phyloP scores from a whole-genome alignment of 2,888 invertebrate genomes.

The Unio delphinus region DNA sequence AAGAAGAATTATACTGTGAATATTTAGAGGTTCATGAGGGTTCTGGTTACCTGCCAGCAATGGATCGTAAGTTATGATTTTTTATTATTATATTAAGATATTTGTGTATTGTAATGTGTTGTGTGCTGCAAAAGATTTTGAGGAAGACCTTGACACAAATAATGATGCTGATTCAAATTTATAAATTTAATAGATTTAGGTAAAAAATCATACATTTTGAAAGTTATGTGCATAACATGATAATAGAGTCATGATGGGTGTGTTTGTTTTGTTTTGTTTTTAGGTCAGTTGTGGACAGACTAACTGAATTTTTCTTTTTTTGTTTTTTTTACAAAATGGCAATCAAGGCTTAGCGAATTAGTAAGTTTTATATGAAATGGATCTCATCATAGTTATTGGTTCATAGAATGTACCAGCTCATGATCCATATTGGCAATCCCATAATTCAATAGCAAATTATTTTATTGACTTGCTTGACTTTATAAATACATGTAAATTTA shows the following conservation, averaged over 20 bases:
- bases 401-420: no score
- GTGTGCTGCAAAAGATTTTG: background rate
- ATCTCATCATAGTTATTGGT: no score
- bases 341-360: background rate
- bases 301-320: background rate
- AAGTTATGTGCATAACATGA: no score
- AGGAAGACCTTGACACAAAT: background rate
- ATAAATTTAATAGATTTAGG: background rate
- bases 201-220: no score
- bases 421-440: no score
- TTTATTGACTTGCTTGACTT: no score
- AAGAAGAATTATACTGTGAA: constrained; percentile 66
- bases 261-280: no score
- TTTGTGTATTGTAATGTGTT: background rate
- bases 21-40: constrained; percentile 67
- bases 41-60: constrained; percentile 55
- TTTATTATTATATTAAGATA: constrained; percentile 1
- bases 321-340: background rate
- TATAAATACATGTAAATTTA: no score
- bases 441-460: no score
- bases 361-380: background rate
- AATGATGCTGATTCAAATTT: background rate
- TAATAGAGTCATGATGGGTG: no score
- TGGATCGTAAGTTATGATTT: constrained; percentile 52
- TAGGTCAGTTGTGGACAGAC: background rate